Evolutionary conservation across 2,113 vertebrate genomes (phyloP), one percentile per base, ranked within the genome.

Genomic region (Parus major): DNA sequence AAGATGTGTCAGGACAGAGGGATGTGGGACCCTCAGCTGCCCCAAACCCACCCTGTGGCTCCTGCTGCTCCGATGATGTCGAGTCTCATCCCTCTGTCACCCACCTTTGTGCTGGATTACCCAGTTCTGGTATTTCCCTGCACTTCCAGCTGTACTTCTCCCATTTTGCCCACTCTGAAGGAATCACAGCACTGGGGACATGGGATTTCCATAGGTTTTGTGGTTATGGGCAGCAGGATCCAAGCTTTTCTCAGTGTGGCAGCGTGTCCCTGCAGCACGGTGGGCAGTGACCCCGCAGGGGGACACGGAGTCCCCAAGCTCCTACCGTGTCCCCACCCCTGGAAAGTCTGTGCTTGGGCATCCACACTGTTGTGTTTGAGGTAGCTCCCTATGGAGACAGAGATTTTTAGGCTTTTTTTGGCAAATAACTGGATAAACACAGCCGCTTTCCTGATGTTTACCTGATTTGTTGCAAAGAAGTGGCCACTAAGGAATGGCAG

Each of bases 31-130:
- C 20, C 60, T 63, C 7, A 3, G 28, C 69, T 29, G 20, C 73
- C 64, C 46, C 73, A 73, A 65, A 41, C 33, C 59, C 81, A 56
- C n/a, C 77, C 69, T 35, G 33, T 23, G 2, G 0, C 15, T 80
- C 49, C 29, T 0, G 0, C 52, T 47, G 49, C 36, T 55, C 22
- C 1, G 0, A 4, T 4, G 25, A 15, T 0, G 1, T 41, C 0
- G 0, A 2, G 7, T 22, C 44, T 77, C 22, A 24, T 39, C 46
- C 33, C 44, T 56, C 77, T 0, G 0, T 29, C 44, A 44, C 6
- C 41, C 55, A 12, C 44, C 53, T 80, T 76, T 29, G 49, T 55
- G 59, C 49, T 77, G 68, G 18, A 9, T 77, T 52, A 76, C 41
- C 15, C 63, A 47, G 0, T 86, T 64, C 27, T 72, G 68, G 27